These are phyloP conservation scores for Eueremaeus valkanovi DNA, from an alignment of 2,888 invertebrate genomes.

Conservation along the genomic window DNA sequence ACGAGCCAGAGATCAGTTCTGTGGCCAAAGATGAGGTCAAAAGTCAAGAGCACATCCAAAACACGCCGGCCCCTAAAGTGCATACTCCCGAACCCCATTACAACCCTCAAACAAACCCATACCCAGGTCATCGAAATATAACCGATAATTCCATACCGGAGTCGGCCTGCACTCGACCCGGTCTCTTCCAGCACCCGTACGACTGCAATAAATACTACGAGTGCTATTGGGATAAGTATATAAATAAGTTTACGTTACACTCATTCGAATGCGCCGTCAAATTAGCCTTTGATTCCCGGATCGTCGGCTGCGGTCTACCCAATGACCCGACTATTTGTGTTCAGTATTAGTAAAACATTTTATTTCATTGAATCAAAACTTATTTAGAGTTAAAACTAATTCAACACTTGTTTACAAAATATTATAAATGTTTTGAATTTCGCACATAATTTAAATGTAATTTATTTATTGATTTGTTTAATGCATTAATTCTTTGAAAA, in stretches of 20 bases:
- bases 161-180: conserved; percentile 56
- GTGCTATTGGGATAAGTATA: conserved; percentile 73
- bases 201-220: conserved; percentile 77
- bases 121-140: conserved; percentile 33
- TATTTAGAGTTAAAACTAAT: too few species aligned
- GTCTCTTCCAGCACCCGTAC: conserved; percentile 64
- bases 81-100: not conserved
- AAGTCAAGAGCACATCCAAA: not conserved
- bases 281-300: conserved; percentile 67
- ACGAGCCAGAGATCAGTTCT: conserved; percentile 12
- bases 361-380: not conserved
- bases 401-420: too few species aligned
- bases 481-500: not conserved
- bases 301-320: conserved; percentile 78
- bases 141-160: conserved; percentile 42
- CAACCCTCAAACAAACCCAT: conserved; percentile 16
- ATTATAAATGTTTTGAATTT: too few species aligned
- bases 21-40: not conserved
- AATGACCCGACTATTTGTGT: conserved; percentile 43
- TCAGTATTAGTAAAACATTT: conserved; percentile 33
- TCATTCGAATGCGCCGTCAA: conserved; percentile 74
- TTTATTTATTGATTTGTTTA: not conserved
- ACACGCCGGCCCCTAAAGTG: conserved; percentile 22
- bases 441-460: not conserved
- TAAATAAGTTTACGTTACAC: conserved; percentile 68